A percentile compares a stretch with the other conserved stretches of the same genome.
phyloP scores from a whole-genome alignment of 2,113 vertebrate species.

The Coptodon bakossiorum region DNA sequence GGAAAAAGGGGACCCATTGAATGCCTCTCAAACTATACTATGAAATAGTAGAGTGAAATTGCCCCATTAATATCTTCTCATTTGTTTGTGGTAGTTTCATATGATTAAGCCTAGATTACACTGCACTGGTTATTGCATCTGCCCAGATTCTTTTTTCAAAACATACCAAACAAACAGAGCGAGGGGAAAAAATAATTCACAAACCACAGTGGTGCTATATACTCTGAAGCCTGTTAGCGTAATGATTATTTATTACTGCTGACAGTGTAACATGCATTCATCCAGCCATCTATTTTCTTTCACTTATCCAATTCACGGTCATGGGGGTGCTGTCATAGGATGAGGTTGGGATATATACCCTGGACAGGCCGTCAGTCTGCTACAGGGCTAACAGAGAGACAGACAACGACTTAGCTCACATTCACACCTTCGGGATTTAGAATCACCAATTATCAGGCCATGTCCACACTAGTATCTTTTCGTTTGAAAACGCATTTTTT shows the following conservation, averaged over 20 bases:
- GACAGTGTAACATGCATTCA: neutral
- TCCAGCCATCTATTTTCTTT: neutral
- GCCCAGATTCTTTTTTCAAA: neutral
- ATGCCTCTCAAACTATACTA: neutral
- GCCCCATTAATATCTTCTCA: neutral
- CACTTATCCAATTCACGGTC: neutral
- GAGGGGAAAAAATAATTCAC: neutral
- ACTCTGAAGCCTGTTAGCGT: neutral
- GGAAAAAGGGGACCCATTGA: neutral
- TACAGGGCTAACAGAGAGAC: neutral
- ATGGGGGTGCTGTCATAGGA: neutral
- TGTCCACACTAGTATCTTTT: neutral
- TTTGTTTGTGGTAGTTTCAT: neutral
- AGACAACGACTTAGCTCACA: neutral
- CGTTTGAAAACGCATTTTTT: rapidly evolving
- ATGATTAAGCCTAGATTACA: neutral
- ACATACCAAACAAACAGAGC: neutral
- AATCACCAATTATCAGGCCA: neutral
- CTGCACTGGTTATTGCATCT: neutral
- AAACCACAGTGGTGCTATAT: neutral
- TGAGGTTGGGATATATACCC: neutral
- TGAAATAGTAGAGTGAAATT: neutral
- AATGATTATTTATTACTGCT: neutral
- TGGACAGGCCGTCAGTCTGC: neutral
- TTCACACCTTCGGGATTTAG: neutral